phyloP scores from a whole-genome alignment of 2,797 vertebrate species.

The Iguana delicatissima region DNA sequence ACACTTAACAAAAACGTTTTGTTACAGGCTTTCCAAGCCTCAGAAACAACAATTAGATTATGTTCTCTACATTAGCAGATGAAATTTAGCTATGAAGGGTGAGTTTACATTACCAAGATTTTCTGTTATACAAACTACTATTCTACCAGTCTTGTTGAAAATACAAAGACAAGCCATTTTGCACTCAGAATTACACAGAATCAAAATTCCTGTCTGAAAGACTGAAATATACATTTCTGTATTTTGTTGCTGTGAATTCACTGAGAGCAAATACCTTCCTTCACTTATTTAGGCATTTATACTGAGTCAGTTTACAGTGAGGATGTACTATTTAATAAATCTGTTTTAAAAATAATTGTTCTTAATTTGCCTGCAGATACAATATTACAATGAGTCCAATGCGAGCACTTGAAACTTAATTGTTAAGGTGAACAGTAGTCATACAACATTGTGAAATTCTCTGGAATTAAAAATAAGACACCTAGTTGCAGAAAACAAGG shows the following conservation, averaged over 20 bases:
- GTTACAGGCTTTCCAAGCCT: not conserved
- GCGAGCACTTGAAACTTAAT: not conserved
- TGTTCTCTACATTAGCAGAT: not conserved
- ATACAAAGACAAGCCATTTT: not conserved
- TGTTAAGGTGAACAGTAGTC: not conserved
- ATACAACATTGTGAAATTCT: not conserved
- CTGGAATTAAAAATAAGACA: not conserved
- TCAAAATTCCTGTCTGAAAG: not conserved
- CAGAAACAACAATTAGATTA: not conserved
- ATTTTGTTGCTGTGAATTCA: not conserved
- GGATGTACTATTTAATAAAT: not conserved
- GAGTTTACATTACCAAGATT: not conserved
- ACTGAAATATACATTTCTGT: no score
- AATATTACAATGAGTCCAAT: not conserved
- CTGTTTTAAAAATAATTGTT: not conserved
- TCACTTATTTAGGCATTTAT: not conserved
- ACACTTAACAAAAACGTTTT: not conserved
- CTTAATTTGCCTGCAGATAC: not conserved
- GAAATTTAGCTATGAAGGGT: not conserved
- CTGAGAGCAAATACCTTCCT: not conserved
- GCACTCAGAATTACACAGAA: not conserved
- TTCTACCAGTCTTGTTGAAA: not conserved
- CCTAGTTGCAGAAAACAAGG: not conserved
- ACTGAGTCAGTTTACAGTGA: not conserved
- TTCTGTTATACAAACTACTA: not conserved